These are phyloP conservation scores for Dromas ardeola DNA, from an alignment of 2,113 vertebrate genomes.

Conservation along the genomic window DNA sequence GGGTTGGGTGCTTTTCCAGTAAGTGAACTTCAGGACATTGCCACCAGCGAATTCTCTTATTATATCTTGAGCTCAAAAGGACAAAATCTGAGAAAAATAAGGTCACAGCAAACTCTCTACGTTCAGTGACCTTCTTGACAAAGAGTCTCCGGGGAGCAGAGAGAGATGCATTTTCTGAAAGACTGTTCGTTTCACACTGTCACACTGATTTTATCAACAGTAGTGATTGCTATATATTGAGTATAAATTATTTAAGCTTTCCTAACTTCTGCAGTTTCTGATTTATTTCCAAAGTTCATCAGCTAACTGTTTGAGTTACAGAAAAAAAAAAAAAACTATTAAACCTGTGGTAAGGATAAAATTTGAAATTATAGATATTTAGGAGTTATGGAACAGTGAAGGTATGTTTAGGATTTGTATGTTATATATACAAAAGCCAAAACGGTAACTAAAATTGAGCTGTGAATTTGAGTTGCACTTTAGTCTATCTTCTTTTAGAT, in stretches of 20 bases:
- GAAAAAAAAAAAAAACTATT: neutral
- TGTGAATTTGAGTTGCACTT: neutral
- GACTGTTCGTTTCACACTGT: neutral
- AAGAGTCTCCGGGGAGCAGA: conserved; percentile 24
- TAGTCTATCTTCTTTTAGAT: neutral
- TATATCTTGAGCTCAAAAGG: conserved; percentile 17
- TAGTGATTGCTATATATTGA: neutral
- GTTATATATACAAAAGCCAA: neutral
- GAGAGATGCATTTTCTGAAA: neutral
- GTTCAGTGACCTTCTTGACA: conserved; percentile 31
- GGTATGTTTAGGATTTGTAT: neutral
- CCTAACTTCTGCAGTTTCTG: neutral
- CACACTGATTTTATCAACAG: conserved; percentile 7
- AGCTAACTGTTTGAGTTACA: neutral
- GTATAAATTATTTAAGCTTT: neutral
- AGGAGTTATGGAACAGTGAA: neutral
- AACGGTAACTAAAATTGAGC: neutral
- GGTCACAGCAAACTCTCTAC: neutral
- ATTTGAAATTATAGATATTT: neutral
- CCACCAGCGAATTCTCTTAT: conserved; percentile 5
- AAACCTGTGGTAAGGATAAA: neutral
- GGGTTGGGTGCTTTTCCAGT: neutral
- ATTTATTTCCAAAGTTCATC: neutral
- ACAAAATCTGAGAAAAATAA: conserved; percentile 51
- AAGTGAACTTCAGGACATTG: conserved; percentile 23